A percentile compares a stretch with the other conserved stretches of the same genome.
phyloP scores from a whole-genome alignment of 2,797 vertebrate species.

The Urosaurus nigricauda region DNA sequence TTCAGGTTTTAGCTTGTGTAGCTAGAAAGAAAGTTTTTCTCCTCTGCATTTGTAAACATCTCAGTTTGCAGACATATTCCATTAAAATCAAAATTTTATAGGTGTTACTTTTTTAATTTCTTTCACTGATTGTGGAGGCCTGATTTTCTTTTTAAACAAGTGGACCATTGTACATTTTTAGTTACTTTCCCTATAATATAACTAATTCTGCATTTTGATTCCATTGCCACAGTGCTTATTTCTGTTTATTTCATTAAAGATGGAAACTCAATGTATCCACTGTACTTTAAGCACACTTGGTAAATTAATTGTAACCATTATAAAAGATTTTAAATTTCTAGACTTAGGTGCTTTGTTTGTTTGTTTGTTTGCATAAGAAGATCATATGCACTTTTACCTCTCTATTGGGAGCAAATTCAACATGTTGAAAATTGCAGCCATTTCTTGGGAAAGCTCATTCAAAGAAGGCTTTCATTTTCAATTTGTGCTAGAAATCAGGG shows the following conservation, averaged over 20 bases:
- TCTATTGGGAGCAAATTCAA: not conserved
- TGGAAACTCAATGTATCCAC: not conserved
- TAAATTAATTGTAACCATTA: not conserved
- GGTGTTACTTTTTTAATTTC: not conserved
- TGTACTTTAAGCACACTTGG: not conserved
- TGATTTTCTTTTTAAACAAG: not conserved
- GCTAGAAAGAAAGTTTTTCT: constrained; percentile 1
- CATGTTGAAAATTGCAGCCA: not conserved
- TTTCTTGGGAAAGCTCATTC: constrained; percentile 2
- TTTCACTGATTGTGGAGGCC: not conserved
- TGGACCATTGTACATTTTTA: not conserved
- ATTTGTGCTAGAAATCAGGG: not conserved
- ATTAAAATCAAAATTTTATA: not conserved
- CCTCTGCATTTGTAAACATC: not conserved
- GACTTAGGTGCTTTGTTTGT: not conserved
- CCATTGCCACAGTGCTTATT: not conserved
- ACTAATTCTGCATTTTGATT: not conserved
- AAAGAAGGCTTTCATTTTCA: not conserved
- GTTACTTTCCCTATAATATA: not conserved
- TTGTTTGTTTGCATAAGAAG: not conserved
- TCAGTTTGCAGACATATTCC: not conserved
- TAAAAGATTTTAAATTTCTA: constrained; percentile 2
- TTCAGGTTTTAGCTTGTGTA: constrained; percentile 17
- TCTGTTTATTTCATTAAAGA: not conserved
- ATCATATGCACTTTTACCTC: not conserved